These are phyloP conservation scores for Gambusia yucatana DNA, from an alignment of 2,797 vertebrate genomes.

Conservation along the genomic window DNA sequence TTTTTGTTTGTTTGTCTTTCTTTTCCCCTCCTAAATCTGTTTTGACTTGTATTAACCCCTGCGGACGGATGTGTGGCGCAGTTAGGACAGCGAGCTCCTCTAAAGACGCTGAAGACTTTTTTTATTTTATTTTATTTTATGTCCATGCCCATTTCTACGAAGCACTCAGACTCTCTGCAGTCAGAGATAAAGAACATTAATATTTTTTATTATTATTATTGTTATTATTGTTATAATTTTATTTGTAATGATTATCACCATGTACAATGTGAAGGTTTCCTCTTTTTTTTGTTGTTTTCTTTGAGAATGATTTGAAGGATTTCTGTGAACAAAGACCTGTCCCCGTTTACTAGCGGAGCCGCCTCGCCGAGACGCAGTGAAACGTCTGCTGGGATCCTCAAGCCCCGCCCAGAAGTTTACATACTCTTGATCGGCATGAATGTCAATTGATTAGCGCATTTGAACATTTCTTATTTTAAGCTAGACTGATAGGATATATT, in stretches of 20 bases:
- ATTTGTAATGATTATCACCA: constrained; percentile 90
- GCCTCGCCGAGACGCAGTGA: constrained; percentile 68
- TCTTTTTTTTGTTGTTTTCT: constrained; percentile 59
- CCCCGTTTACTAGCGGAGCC: constrained; percentile 82
- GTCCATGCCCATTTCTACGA: constrained; percentile 89
- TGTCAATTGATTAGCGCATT: neutral
- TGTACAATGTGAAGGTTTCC: constrained; percentile 95
- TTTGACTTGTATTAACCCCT: constrained; percentile 84
- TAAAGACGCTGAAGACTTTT: constrained; percentile 70
- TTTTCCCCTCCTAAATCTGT: constrained; percentile 52
- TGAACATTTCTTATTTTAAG: neutral
- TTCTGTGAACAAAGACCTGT: constrained; percentile 85
- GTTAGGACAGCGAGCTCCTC: constrained; percentile 78
- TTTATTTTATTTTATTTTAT: constrained; percentile 57
- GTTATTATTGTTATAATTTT: constrained; percentile 78
- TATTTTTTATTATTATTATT: constrained; percentile 33
- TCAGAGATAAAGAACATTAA: constrained; percentile 87
- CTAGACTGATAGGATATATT: neutral
- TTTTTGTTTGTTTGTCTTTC: constrained; percentile 69
- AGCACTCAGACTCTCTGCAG: constrained; percentile 94
- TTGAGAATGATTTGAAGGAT: constrained; percentile 74
- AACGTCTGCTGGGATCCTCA: constrained; percentile 61
- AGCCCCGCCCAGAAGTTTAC: constrained; percentile 1
- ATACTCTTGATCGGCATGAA: neutral
- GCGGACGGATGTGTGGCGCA: constrained; percentile 80